A percentile compares a stretch with the other conserved stretches of the same genome.
These are phyloP conservation scores for Knipowitschia caucasica DNA, from an alignment of 2,797 vertebrate genomes.

Conservation along the genomic window DNA sequence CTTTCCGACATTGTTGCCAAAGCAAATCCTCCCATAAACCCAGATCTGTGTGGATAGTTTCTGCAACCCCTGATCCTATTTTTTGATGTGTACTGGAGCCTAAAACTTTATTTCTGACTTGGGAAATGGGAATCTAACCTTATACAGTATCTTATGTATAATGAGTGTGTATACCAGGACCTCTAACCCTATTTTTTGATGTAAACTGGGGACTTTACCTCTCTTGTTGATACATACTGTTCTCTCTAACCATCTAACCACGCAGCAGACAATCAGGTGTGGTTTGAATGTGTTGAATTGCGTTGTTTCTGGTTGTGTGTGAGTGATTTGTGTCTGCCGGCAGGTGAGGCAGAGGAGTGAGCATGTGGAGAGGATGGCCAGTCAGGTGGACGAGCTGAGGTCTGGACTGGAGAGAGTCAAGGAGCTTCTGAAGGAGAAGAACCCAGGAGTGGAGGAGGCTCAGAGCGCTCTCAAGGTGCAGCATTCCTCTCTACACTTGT, in stretches of 20 bases:
- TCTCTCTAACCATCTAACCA: conserved; percentile 75
- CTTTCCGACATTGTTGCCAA: not conserved
- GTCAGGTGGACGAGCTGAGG: conserved; percentile 75
- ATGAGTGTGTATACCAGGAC: too few species aligned
- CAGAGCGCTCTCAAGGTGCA: conserved; percentile 83
- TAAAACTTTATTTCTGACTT: too few species aligned
- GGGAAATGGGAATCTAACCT: too few species aligned
- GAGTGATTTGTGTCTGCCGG: conserved; percentile 10
- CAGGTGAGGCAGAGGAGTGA: conserved; percentile 58
- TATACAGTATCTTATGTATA: too few species aligned
- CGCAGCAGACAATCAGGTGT: conserved; percentile 84
- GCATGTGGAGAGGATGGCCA: conserved; percentile 68
- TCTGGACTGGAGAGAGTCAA: conserved; percentile 78
- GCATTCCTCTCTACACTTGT: not conserved
- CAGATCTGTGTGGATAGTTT: conserved; percentile 72
- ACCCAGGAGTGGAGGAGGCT: conserved; percentile 78
- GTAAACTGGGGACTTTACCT: too few species aligned
- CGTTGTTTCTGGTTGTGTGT: too few species aligned
- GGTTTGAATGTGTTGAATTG: not conserved
- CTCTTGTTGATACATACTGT: conserved; percentile 69
- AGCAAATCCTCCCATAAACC: conserved; percentile 79
- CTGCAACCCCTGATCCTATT: too few species aligned
- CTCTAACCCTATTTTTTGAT: too few species aligned
- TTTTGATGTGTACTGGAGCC: too few species aligned
- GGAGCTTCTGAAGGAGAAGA: conserved; percentile 80